Percentiles rank a stretch among this genome's conserved stretches.
phyloP scores from a whole-genome alignment of 2,797 vertebrate species.

The Macrochelys suwanniensis region DNA sequence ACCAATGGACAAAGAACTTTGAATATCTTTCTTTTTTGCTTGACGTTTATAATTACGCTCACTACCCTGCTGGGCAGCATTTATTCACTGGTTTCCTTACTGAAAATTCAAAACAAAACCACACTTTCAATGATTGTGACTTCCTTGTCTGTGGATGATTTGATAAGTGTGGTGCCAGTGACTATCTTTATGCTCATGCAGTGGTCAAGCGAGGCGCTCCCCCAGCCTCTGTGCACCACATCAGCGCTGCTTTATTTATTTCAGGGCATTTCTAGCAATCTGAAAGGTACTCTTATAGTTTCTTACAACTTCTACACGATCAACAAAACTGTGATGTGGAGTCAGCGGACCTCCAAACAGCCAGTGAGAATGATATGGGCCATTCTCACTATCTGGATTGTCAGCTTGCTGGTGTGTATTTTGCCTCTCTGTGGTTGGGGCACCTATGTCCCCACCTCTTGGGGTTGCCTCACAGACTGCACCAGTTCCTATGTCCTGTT shows the following conservation, averaged over 20 bases:
- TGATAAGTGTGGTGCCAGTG: conserved; percentile 89
- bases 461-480: conserved; percentile 90
- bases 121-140: conserved; percentile 90
- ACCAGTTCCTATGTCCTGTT: conserved; percentile 87
- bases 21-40: conserved; percentile 86
- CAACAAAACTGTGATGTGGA: conserved; percentile 66
- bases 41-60: conserved; percentile 86
- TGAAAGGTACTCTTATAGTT: conserved; percentile 92
- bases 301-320: conserved; percentile 92
- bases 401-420: conserved; percentile 88
- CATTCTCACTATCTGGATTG: conserved; percentile 86
- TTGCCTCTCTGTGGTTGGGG: conserved; percentile 95
- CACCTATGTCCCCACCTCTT: conserved; percentile 85
- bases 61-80: conserved; percentile 87
- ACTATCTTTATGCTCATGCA: conserved; percentile 90
- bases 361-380: conserved; percentile 82
- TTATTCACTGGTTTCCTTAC: conserved; percentile 88
- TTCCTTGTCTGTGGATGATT: conserved; percentile 93
- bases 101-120: conserved; percentile 87
- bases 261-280: conserved; percentile 94
- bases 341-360: conserved; percentile 75
- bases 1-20: conserved; percentile 78
- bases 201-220: conserved; percentile 82
- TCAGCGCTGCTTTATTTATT: conserved; percentile 93
- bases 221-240: conserved; percentile 85